Base-by-base conservation (phyloP, 2,888 invertebrate genomes). In the Sinhomidia bicolor region DNA sequence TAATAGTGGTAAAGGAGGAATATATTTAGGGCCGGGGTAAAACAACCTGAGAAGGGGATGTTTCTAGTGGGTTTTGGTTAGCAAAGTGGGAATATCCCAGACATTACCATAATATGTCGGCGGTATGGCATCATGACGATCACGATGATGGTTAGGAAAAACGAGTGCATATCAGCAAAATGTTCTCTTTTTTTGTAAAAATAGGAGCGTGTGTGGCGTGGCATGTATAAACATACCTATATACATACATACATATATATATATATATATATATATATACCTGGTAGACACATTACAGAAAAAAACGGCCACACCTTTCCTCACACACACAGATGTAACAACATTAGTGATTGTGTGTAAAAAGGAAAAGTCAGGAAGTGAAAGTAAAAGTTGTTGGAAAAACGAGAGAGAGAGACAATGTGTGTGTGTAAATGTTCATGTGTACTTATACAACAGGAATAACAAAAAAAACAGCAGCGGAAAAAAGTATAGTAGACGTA, bases 31-130 rank as follows among this genome's bases (percentile, higher is more conserved):
- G n/a, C 12, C n/a, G 3, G 14, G 51, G 10, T 51, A 12, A n/a
- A 14, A 51, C 10, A 51, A 51, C n/a, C 9, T 36, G 71, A 65
- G 23, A 41, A 20, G 54, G 79, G 57, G 57, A 79, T 79, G 79
- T 36, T 47, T 74, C 47, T 47, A 36, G 26, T 29, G 29, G 65
- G 60, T 80, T 71, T 54, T 68, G 41, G 62, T 81, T 57, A 32
- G 83, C 23, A 57, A 74, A 57, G 83, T 83, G 83, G 83, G 71
- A 83, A 57, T 54, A 54, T 57, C 57, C 57, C 29, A 84, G 57
- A 84, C 84, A 84, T 84, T 84, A 74, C 60, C 32, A 57, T 80
- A 60, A 80, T 80, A 60, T 80, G 76, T 76, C 17, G 71, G 41
- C 14, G 5, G 5, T 26, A 44, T 32, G 17, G 17, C 4, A 17